Base-by-base conservation (phyloP, 2,797 vertebrate genomes). In the Girardinus metallicus region DNA sequence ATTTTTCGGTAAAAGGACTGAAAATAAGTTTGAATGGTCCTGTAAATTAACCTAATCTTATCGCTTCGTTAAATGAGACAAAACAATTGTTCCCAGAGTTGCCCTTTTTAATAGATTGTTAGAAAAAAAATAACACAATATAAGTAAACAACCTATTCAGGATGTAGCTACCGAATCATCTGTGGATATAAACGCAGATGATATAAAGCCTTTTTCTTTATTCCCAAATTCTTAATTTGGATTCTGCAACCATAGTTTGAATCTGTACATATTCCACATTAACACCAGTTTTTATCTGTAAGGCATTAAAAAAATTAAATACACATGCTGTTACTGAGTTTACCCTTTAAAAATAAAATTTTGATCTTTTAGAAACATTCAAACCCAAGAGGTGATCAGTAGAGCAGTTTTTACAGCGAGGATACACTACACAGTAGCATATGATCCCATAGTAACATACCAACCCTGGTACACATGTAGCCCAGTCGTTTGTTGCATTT, bases 261-360 rank as follows among this genome's bases (percentile, higher is more conserved):
- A 87, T 74, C 80, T 85, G 26, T 86, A 87, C 79, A 89, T 36
- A 9, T 84, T 70, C 75, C 75, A 89, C 73, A 85, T 62, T 62
- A 62, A 71, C 3, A 21, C 16, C n/a, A 85, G n/a, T 5, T 75
- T 43, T 74, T 74, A 36, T 71, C 73, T 39, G 78, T 86, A 43
- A 72, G 18, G 79, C 9, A 82, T 72, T 2, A 73, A 83, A 44
- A 15, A 71, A 78, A 77, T 77, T 16, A 88, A 7, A 80, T 11
- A 62, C 43, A 77, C 21, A 71, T 68, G 43, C 44, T 68, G 60
- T 73, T 4, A 44, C 10, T 75, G 29, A 78, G 66, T 78, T 88
- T 41, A 86, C 49, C 75, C 73, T 79, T 82, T 71, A 72, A 41
- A 86, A 57, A 71, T 73, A 39, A 80, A n/a, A 82, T 51, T 21